Conservation (phyloP, 2,888 invertebrate genomes). For the Drosophila crucigera region DNA sequence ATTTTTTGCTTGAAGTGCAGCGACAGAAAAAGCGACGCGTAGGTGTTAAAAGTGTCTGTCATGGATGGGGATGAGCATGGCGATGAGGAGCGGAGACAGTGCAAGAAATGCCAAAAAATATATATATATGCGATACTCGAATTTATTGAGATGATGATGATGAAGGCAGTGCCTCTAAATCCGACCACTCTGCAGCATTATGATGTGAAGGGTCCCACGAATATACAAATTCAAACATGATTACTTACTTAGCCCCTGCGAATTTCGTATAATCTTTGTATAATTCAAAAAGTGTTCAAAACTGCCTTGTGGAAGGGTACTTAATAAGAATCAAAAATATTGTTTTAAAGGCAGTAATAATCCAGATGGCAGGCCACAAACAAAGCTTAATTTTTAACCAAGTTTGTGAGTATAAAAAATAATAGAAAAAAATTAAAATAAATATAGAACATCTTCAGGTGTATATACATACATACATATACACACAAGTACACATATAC, state of each 20-base stretch:
- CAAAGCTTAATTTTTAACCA: background rate
- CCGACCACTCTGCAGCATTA: background rate
- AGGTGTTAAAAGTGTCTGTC: constrained; percentile 71
- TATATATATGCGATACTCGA: constrained; percentile 17
- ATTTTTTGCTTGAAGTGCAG: constrained; percentile 28
- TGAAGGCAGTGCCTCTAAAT: constrained; percentile 3
- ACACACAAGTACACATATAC: background rate
- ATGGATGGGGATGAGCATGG: constrained; percentile 9
- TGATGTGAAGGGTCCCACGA: background rate
- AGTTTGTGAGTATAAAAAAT: no score
- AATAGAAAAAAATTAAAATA: no score
- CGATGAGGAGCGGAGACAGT: background rate
- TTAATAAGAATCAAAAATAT: background rate
- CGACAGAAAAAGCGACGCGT: constrained; percentile 40
- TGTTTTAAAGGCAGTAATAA: no score
- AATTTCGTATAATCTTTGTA: background rate
- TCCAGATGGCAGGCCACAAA: no score
- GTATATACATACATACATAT: background rate
- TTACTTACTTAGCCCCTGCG: background rate
- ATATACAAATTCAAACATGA: background rate
- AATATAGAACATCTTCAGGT: background rate
- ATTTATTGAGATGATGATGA: constrained; percentile 15
- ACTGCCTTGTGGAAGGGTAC: background rate
- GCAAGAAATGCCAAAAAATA: constrained; percentile 15
- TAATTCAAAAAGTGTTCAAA: background rate